Evolutionary conservation across 1,140 invertebrate genomes (phyloP), one percentile per base, ranked within the genome.

Genomic region (Anastrepha ludens): DNA sequence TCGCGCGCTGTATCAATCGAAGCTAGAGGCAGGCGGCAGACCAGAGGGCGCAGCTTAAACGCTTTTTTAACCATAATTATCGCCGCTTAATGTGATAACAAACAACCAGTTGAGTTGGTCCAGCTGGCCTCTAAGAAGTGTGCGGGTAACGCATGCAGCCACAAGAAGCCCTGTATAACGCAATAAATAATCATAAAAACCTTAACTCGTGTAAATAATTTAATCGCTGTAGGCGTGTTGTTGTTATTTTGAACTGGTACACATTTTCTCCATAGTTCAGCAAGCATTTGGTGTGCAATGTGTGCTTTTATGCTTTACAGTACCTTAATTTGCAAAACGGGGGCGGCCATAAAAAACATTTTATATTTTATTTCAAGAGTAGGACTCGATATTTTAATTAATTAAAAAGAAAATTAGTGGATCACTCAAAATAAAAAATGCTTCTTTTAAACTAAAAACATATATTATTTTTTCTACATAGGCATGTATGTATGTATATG

Each of bases 101-200:
- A 55, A 81, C 74, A 81, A 29, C 74, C 74, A 81, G 47, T 81
- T 81, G 8, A 44, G 47, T 81, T 81, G n/a, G 11, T 41, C 47
- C 47, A 55, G 7, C 50, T 29, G 0, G 17, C 20, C 7, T 55
- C 55, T 55, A 20, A 29, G 6, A 55, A 55, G 15, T 74, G 1
- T 17, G 41, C 44, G 50, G 50, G 67, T 41, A 74, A 44, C 39
- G n/a, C 15, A 47, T 74, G 74, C 74, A 47, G 17, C 17, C 74
- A 78, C 74, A 78, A 78, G 47, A 20, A 8, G 20, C 17, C 20
- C 9, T 50, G 74, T 7, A 55, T 55, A 29, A n/a, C 15, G 44
- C 6, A 9, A 15, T 17, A 13, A 74, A 74, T 47, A 2, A 74
- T 47, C 1, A 67, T 41, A 70, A 44, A 13, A 41, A 44, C 20